phyloP scores from a whole-genome alignment of 2,888 invertebrate species.

The Mesorhabditis spiculigera region DNA sequence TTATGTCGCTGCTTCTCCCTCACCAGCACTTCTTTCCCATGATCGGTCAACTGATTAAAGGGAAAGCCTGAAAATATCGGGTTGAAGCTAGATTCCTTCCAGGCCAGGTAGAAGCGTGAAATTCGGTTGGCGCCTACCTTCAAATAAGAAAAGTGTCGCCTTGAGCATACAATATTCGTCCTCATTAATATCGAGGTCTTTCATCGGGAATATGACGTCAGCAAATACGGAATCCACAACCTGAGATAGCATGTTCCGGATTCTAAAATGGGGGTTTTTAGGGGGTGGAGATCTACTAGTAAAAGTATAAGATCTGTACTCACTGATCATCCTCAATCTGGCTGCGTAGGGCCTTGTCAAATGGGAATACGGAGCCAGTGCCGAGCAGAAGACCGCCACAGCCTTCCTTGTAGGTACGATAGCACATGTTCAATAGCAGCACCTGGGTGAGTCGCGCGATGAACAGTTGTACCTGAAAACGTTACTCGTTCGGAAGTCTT shows the following conservation, averaged over 20 bases:
- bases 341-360: slow-evolving; percentile 21
- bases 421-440: slow-evolving; percentile 27
- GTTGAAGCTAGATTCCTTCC: no score
- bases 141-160: slow-evolving; percentile 27
- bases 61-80: background rate
- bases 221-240: slow-evolving; percentile 18
- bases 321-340: slow-evolving; percentile 4
- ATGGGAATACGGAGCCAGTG: slow-evolving; percentile 29
- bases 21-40: slow-evolving; percentile 4
- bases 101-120: no score
- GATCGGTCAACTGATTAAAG: background rate
- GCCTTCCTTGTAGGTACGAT: slow-evolving; percentile 23
- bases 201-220: slow-evolving; percentile 27
- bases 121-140: slow-evolving; percentile 15
- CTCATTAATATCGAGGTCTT: slow-evolving; percentile 24
- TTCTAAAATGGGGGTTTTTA: background rate
- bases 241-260: background rate
- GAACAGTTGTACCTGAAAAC: slow-evolving; percentile 21
- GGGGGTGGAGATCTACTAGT: no score
- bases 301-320: background rate
- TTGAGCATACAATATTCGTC: slow-evolving; percentile 27
- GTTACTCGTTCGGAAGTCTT: background rate
- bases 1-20: slow-evolving; percentile 4
- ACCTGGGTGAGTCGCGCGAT: slow-evolving; percentile 29
- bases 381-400: slow-evolving; percentile 31